Conservation (phyloP, 2,113 vertebrate genomes). For the Gobius niger region DNA sequence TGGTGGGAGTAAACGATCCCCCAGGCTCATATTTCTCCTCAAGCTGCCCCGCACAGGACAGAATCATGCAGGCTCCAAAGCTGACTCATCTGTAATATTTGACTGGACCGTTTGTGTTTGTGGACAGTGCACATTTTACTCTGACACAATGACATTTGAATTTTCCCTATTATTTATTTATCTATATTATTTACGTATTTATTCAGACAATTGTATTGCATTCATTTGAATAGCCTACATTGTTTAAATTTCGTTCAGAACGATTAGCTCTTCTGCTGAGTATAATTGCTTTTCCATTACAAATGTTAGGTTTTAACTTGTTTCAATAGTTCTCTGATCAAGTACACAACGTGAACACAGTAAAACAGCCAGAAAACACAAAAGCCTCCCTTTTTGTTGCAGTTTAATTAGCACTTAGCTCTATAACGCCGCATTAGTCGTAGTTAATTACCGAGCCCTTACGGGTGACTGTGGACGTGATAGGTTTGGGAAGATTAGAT, state of each 20-base stretch:
- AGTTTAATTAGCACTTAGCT: slow-evolving; percentile 38
- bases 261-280: slow-evolving; percentile 2
- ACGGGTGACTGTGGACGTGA: slow-evolving; percentile 22
- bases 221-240: neutral
- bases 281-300: slow-evolving; percentile 3
- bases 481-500: slow-evolving; percentile 16
- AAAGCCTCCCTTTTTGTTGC: slow-evolving; percentile 6
- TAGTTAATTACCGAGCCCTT: slow-evolving; percentile 33
- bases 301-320: slow-evolving; percentile 4
- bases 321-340: slow-evolving; percentile 2
- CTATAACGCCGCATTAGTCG: slow-evolving; percentile 29
- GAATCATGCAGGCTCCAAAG: slow-evolving; percentile 91
- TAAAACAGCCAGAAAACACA: neutral
- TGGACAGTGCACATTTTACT: neutral
- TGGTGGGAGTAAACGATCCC: slow-evolving; percentile 78
- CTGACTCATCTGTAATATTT: slow-evolving; percentile 88
- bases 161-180: neutral
- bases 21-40: slow-evolving; percentile 80
- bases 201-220: neutral
- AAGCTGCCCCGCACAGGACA: slow-evolving; percentile 86
- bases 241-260: slow-evolving; percentile 6
- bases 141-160: neutral
- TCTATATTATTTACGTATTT: neutral
- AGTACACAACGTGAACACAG: neutral
- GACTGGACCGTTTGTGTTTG: neutral